phyloP scores from a whole-genome alignment of 1,140 invertebrate genomes.

The Mercenaria mercenaria region DNA sequence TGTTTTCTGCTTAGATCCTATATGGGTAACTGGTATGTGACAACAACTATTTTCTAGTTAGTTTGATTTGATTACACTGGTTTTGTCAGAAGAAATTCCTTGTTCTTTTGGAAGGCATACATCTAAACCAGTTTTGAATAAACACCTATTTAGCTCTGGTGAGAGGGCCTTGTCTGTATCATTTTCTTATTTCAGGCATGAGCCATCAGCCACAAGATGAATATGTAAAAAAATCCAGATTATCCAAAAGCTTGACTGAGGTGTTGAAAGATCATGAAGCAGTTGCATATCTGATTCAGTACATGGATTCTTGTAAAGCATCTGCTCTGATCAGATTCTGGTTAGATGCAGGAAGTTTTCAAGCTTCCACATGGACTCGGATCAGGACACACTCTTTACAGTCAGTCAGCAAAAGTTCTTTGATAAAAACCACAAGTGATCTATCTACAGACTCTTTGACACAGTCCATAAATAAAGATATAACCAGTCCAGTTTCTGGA shows the following conservation, averaged over 20 bases:
- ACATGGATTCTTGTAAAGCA: constrained; percentile 89
- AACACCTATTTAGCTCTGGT: too few relatives aligned
- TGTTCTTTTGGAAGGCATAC: too few relatives aligned
- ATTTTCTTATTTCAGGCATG: constrained; percentile 13
- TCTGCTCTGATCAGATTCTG: constrained; percentile 90
- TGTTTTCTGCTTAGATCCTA: too few relatives aligned
- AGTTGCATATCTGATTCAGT: constrained; percentile 91
- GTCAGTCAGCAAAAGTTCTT: constrained; percentile 71
- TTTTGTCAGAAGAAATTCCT: too few relatives aligned
- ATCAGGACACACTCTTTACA: constrained; percentile 80
- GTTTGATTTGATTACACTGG: too few relatives aligned
- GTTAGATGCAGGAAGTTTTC: constrained; percentile 91
- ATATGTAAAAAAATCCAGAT: constrained; percentile 84
- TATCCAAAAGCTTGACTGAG: constrained; percentile 89
- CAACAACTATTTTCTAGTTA: too few relatives aligned
- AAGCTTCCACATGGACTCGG: constrained; percentile 81
- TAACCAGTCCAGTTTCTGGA: constrained; percentile 20
- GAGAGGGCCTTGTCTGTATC: too few relatives aligned
- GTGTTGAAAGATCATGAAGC: constrained; percentile 90
- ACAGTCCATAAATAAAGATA: constrained; percentile 47
- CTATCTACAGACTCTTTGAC: constrained; percentile 1
- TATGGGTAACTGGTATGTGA: too few relatives aligned
- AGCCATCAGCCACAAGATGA: constrained; percentile 17
- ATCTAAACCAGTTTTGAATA: too few relatives aligned
- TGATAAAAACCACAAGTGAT: constrained; percentile 54